phyloP scores from a whole-genome alignment of 2,888 invertebrate genomes.

The Operophtera brumata region DNA sequence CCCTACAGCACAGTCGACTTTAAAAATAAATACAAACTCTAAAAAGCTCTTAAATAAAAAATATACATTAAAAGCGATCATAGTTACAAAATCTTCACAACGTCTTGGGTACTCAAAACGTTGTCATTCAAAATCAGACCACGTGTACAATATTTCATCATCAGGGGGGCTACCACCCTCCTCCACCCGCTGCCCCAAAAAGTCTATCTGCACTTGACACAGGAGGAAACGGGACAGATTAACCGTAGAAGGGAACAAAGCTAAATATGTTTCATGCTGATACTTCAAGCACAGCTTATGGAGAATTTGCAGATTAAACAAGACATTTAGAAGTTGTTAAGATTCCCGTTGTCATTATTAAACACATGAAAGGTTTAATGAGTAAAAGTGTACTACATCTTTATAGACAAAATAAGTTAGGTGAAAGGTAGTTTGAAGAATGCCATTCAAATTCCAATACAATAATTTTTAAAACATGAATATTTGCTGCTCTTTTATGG shows the following conservation, averaged over 20 bases:
- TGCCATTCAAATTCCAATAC: no score
- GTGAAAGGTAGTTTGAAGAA: no score
- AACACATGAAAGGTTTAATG: neutral
- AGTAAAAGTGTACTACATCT: no score
- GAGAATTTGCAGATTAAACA: conserved; percentile 17
- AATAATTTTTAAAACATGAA: no score
- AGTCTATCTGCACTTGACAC: conserved; percentile 81
- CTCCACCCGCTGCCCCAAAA: conserved; percentile 58
- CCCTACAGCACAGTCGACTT: neutral
- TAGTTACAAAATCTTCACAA: conserved; percentile 23
- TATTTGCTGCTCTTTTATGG: neutral
- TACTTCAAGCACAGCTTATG: conserved; percentile 60
- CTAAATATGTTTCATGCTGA: conserved; percentile 80
- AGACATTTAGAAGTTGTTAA: neutral
- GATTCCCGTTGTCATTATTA: neutral
- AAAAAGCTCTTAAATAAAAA: conserved; percentile 27
- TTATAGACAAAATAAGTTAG: no score
- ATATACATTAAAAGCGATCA: conserved; percentile 46
- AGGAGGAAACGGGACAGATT: conserved; percentile 80
- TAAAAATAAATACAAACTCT: neutral
- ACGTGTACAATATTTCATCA: conserved; percentile 88
- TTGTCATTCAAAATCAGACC: conserved; percentile 87
- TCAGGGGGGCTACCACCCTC: conserved; percentile 66
- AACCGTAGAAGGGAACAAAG: conserved; percentile 80
- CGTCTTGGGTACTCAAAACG: conserved; percentile 77